phyloP scores from a whole-genome alignment of 2,113 vertebrate species.

The Protobothrops flavoviridis region DNA sequence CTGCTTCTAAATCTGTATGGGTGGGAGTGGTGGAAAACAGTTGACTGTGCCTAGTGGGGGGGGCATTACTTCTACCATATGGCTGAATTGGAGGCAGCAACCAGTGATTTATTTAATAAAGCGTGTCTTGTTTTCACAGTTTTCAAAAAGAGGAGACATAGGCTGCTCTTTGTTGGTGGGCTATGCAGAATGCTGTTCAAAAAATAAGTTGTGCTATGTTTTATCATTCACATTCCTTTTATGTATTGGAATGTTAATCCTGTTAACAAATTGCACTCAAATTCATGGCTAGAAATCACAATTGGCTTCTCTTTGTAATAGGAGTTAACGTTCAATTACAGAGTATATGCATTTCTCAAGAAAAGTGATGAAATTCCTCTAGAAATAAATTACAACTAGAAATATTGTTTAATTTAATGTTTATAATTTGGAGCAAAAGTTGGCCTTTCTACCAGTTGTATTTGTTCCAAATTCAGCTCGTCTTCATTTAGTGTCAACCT shows the following conservation, averaged over 20 bases:
- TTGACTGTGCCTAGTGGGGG: not conserved
- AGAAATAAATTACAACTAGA: not conserved
- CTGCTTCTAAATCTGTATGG: not conserved
- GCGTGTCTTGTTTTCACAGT: not conserved
- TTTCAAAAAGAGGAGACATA: not conserved
- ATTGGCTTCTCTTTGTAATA: not conserved
- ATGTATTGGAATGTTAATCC: not conserved
- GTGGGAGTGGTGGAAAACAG: not conserved
- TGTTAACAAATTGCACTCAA: not conserved
- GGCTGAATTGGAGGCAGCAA: not conserved
- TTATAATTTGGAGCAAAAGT: not conserved
- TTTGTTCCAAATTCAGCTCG: not conserved
- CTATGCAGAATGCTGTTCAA: not conserved
- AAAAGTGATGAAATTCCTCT: not conserved
- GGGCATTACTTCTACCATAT: not conserved
- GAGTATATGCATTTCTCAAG: not conserved
- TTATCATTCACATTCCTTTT: not conserved
- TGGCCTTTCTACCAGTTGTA: not conserved
- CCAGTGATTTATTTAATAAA: not conserved
- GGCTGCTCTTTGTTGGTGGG: not conserved
- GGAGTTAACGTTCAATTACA: not conserved
- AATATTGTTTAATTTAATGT: not conserved
- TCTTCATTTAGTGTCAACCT: not conserved
- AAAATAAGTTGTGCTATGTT: not conserved
- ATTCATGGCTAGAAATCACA: not conserved